Evolutionary conservation across 2,888 invertebrate genomes (phyloP), one percentile per base, ranked within the genome.

Genomic region (Epinotia bilunana): DNA sequence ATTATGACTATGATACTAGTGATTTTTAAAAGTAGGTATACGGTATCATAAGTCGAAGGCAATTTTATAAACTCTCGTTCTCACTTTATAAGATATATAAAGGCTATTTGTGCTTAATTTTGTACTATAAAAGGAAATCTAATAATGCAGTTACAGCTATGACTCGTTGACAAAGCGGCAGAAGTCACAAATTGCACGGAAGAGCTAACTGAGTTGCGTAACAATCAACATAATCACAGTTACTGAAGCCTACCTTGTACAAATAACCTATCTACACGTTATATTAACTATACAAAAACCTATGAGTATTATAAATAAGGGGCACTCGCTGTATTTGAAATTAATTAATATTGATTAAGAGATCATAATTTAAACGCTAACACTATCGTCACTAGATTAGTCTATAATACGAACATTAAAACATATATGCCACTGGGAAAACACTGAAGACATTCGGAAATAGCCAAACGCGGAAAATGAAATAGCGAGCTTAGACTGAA

Each of bases 261-360:
- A 75, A 69, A 72, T 62, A 67, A 65, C 67, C 46, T 75, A 74
- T 74, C 70, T 75, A 75, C 61, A 67, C 72, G 46, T 83, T 86
- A 85, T 83, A 88, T 87, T 85, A 87, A 84, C 87, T 92, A 90
- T 83, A 90, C 86, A 89, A 88, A 91, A 91, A 91, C 93, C 91
- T 93, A 93, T 93, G 94, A 94, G 94, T 94, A 94, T 94, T 94
- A 93, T 93, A 93, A 94, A 93, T 93, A 90, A 91, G 84, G 87
- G 87, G 88, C 87, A 88, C 81, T 87, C 83, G 84, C 89, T 89
- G 88, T 87, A 88, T 83, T 90, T 87, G 89, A 91, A 93, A 91
- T 91, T 91, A 91, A 93, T 93, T 93, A 93, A 93, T 93, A 94
- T 90, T 92, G 92, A 93, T 93, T 94, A 94, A 94, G 94, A 94